Percentiles rank a stretch among this genome's conserved stretches.
These are phyloP conservation scores for Sinocyclocheilus anophthalmus DNA, from an alignment of 2,113 vertebrate genomes.

Conservation along the genomic window DNA sequence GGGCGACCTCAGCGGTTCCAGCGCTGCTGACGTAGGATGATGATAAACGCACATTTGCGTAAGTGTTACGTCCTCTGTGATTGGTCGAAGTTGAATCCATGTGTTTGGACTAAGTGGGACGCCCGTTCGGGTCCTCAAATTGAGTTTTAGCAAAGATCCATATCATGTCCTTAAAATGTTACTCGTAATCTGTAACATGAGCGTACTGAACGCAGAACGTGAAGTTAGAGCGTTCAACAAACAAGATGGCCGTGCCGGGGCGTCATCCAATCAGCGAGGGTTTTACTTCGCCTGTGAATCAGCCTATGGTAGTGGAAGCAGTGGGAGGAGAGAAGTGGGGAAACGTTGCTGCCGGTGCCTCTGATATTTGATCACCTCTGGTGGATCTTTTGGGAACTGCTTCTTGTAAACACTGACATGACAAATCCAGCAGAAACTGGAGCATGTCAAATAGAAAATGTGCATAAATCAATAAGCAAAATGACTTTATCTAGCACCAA, in stretches of 20 bases:
- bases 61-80: slow-evolving; percentile 68
- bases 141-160: background rate
- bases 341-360: slow-evolving; percentile 22
- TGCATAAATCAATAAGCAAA: background rate
- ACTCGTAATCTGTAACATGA: background rate
- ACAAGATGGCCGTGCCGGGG: slow-evolving; percentile 78
- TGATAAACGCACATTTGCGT: slow-evolving; percentile 76
- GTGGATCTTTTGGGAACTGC: slow-evolving; percentile 51
- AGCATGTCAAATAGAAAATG: background rate
- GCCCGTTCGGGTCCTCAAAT: background rate
- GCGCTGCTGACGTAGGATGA: slow-evolving; percentile 75
- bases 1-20: slow-evolving; percentile 75
- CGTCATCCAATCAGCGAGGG: slow-evolving; percentile 73
- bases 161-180: background rate
- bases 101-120: slow-evolving; percentile 15
- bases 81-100: slow-evolving; percentile 65
- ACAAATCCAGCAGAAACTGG: background rate
- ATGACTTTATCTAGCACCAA: background rate
- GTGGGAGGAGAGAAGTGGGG: slow-evolving; percentile 43
- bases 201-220: background rate
- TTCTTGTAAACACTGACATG: slow-evolving; percentile 1
- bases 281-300: slow-evolving; percentile 69
- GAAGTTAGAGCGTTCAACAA: slow-evolving; percentile 60
- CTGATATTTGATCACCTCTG: slow-evolving; percentile 61
- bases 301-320: slow-evolving; percentile 46